Evolutionary conservation across 2,113 vertebrate genomes (phyloP), one percentile per base, ranked within the genome.

Genomic region (Leptocoma aspasia): DNA sequence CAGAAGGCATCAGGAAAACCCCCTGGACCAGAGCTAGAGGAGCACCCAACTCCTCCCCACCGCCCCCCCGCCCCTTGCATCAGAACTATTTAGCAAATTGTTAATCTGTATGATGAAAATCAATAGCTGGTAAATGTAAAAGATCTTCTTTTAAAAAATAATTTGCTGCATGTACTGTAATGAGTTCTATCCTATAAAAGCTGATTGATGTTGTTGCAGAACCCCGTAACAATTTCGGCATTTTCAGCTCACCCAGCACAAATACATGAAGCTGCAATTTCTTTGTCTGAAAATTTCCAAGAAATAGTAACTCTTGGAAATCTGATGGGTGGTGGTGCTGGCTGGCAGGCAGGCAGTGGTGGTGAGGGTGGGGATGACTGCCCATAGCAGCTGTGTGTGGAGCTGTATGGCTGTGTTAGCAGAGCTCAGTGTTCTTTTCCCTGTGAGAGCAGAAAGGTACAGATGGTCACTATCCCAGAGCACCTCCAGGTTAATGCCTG

Each of bases 71-170:
- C n/a, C n/a, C n/a, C n/a, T 24, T 59, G n/a, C n/a, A 16, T 59
- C 56, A 59, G 56, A 59, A 79, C 49, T 92, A 37, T 77, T 89
- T 76, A 82, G 84, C 50, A 85, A 94, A 85, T 68, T 78, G 57
- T 71, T 92, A 68, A 87, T 87, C 81, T 86, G 35, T 84, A 39
- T 33, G 33, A 41, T 92, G 73, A 87, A 82, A 86, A 90, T 70
- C 86, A 87, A 89, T 84, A 82, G 35, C 28, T 69, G 31, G 30
- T 76, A 57, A 76, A 66, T 59, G 24, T 66, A 35, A 39, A 75
- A 30, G 64, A 76, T 28, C 33, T 61, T 82, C n/a, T 89, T 73
- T 81, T 37, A 56, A 78, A 91, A 86, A 71, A n/a, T 8, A 89
- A 56, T 91, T 86, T 80, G 44, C 59, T 60, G 39, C 33, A 12